A percentile compares a stretch with the other conserved stretches of the same genome.
Conservation (phyloP, 2,113 vertebrate genomes). For the Albula glossodonta region DNA sequence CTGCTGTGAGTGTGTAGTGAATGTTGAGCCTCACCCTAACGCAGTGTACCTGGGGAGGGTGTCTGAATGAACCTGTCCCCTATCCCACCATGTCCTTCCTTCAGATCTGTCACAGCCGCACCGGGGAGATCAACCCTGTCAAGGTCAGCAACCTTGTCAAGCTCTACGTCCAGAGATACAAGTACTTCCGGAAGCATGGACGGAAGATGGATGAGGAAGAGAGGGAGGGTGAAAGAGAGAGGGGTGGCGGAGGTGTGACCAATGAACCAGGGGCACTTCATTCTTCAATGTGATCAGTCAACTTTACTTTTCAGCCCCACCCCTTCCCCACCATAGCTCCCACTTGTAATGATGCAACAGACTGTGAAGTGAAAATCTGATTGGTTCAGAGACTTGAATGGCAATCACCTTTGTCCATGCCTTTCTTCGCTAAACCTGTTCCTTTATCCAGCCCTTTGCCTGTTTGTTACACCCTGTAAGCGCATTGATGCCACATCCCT, state of each 20-base stretch:
- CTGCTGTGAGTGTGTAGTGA: neutral
- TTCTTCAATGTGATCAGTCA: constrained; percentile 54
- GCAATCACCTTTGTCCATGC: constrained; percentile 29
- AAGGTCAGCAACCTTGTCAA: constrained; percentile 91
- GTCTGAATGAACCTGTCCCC: neutral
- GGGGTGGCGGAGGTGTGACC: constrained; percentile 1
- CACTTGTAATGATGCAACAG: constrained; percentile 21
- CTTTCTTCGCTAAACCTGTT: neutral
- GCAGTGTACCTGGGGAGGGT: neutral
- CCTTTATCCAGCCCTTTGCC: constrained; percentile 21
- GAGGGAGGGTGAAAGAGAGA: constrained; percentile 56
- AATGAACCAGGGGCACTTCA: constrained; percentile 55
- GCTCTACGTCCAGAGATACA: constrained; percentile 90
- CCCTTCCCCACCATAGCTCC: neutral
- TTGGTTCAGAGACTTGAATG: neutral
- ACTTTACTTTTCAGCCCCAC: neutral
- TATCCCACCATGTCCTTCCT: neutral
- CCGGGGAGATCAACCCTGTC: constrained; percentile 90
- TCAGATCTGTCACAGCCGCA: constrained; percentile 93
- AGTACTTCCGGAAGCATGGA: constrained; percentile 89
- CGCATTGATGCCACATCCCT: constrained; percentile 22
- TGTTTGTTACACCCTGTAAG: constrained; percentile 17
- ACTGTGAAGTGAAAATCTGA: constrained; percentile 27
- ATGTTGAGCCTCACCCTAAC: neutral
- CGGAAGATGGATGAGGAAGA: constrained; percentile 85